Evolutionary conservation across 2,113 vertebrate species (phyloP), one percentile per base, ranked within the genome.

Genomic region (Bubo blakistoni): DNA sequence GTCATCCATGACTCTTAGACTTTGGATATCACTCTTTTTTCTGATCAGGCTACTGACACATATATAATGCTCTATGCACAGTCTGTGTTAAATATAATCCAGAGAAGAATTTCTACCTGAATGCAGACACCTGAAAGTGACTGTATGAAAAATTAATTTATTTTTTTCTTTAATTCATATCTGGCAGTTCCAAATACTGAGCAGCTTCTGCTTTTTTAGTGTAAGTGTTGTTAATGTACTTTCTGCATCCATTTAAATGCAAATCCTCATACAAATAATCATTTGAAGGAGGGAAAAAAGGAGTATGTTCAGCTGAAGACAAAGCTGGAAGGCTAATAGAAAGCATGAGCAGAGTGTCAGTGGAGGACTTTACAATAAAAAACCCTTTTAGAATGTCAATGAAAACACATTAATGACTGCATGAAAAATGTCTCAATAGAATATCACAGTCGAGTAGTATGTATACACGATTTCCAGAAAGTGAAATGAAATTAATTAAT

Each of bases 161-260:
- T 85, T 93, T 86, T 79, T 55, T 94, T 95, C 46, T 47, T 52
- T 61, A 92, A 95, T 98, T 98, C 63, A 83, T 92, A 79, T 98
- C 90, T 97, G 88, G 40, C 95, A 95, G 90, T 86, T 94, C 96
- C 86, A 96, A 97, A 97, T 86, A 93, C 42, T 34, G 74, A 95
- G 74, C 83, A 96, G 94, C 67, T 93, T 98, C 96, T 93, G 70
- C 92, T 96, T 93, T 97, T 95, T 96, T 95, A 94, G 88, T 88
- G 78, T 97, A 98, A 92, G 94, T 98, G 97, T 94, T 97, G 94
- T 97, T 97, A 98, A 97, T 97, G 94, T 81, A 97, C 91, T 95
- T 97, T 97, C 88, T 77, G 66, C 77, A 97, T 79, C 96, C 88
- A 98, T 98, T 98, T 98, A 98, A 98, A 98, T 98, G 97, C 97